Evolutionary conservation across 2,888 invertebrate genomes (phyloP).

Genomic region (Gandaritis pyraliata): DNA sequence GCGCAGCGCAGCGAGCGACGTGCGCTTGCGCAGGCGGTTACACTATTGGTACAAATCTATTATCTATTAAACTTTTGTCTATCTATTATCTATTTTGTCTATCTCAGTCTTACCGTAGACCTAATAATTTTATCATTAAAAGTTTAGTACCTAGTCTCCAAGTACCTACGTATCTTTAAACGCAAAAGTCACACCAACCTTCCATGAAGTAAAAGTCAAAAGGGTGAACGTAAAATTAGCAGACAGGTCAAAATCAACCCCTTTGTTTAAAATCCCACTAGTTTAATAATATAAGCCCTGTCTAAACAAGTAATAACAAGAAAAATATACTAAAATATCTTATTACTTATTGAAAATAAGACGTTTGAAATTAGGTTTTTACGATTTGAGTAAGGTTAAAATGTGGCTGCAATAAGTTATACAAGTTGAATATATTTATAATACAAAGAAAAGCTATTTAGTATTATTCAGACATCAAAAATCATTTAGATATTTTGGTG

Average conservation of each 20-base stretch:
- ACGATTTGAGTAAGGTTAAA: neutral
- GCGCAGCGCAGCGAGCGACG: too few species aligned
- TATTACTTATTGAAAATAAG: neutral
- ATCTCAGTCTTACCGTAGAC: too few species aligned
- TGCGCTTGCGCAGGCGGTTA: too few species aligned
- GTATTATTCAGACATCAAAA: too few species aligned
- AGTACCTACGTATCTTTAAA: conserved; percentile 21
- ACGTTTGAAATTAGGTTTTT: neutral
- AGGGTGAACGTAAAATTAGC: conserved; percentile 21
- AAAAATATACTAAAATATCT: neutral
- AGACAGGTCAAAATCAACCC: conserved; percentile 23
- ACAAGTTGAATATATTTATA: too few species aligned
- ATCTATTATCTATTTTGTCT: too few species aligned
- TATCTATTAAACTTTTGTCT: too few species aligned
- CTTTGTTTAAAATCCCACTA: neutral
- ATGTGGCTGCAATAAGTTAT: too few species aligned
- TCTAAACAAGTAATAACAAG: too few species aligned
- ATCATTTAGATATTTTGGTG: too few species aligned
- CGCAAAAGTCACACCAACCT: conserved; percentile 33
- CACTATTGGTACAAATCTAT: too few species aligned
- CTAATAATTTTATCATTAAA: conserved; percentile 27
- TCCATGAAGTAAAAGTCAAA: conserved; percentile 36
- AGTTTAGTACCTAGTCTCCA: conserved; percentile 11
- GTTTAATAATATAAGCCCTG: neutral
- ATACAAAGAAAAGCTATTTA: too few species aligned